Evolutionary conservation across 2,888 invertebrate genomes (phyloP).

Genomic region (Sarcophaga caerulescens): DNA sequence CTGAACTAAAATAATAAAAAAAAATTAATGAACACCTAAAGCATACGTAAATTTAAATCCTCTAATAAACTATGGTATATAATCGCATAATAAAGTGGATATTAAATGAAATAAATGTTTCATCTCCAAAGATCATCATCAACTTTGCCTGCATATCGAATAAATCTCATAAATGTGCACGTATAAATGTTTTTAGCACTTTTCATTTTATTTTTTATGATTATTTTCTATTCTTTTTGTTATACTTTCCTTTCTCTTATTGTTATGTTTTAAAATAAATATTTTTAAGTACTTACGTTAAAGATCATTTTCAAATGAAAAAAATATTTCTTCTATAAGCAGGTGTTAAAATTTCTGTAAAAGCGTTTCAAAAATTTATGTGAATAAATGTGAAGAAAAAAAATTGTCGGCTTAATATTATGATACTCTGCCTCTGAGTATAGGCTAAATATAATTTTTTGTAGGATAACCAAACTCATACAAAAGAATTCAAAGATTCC

Average conservation of each 20-base stretch:
- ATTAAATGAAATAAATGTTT: slow-evolving; percentile 37
- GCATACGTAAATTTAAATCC: slow-evolving; percentile 7
- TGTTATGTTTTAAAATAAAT: too few species aligned
- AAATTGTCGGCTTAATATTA: too few species aligned
- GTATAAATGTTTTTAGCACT: slow-evolving; percentile 40
- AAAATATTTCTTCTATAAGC: too few species aligned
- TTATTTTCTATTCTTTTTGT: not conserved
- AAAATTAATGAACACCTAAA: not conserved
- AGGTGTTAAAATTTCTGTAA: too few species aligned
- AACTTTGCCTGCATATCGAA: not conserved
- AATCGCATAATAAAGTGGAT: not conserved
- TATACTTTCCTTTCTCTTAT: not conserved
- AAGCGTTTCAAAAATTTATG: too few species aligned
- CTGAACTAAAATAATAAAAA: not conserved
- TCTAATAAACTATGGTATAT: slow-evolving; percentile 17
- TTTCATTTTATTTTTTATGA: not conserved
- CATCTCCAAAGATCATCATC: slow-evolving; percentile 6
- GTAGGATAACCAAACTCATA: too few species aligned
- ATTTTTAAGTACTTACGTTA: too few species aligned
- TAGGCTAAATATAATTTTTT: too few species aligned
- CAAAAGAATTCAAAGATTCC: too few species aligned
- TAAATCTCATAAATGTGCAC: slow-evolving; percentile 31
- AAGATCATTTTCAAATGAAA: too few species aligned
- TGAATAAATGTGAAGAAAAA: too few species aligned
- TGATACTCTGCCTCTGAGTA: too few species aligned